A percentile compares a stretch with the other conserved stretches of the same genome.
Evolutionary conservation across 2,113 vertebrate species (phyloP).

Genomic region (Misgurnus anguillicaudatus): DNA sequence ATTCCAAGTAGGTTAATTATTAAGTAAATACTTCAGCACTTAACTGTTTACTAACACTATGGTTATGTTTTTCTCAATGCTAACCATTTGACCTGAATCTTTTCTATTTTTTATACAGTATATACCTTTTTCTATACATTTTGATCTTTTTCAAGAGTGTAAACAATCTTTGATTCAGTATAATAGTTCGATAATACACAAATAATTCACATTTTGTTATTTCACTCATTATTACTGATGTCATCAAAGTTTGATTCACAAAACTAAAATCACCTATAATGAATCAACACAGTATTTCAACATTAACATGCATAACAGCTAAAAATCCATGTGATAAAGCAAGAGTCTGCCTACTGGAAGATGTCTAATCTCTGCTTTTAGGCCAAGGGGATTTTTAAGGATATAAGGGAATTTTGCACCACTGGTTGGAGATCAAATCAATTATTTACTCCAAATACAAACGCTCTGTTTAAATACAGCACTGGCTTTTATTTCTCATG

Average conservation of each 20-base stretch:
- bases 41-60: no score
- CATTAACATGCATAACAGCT: no score
- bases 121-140: no score
- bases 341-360: background rate
- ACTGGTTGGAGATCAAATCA: slow-evolving; percentile 17
- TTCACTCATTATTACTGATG: background rate
- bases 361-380: background rate
- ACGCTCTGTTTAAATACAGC: slow-evolving; percentile 4
- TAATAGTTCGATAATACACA: background rate
- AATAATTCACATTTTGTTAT: background rate
- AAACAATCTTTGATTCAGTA: background rate
- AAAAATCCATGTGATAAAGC: background rate
- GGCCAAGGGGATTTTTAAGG: background rate
- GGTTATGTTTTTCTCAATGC: background rate
- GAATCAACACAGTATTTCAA: background rate
- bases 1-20: background rate
- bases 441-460: slow-evolving; percentile 24
- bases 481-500: background rate
- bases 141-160: background rate
- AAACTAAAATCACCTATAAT: background rate
- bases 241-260: no score
- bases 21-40: no score
- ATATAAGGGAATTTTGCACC: background rate
- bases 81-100: no score
- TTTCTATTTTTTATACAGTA: no score